Percentiles rank a stretch among this genome's conserved stretches.
These are phyloP conservation scores for Brachypterus glaber DNA, from an alignment of 2,888 invertebrate genomes.

Conservation along the genomic window DNA sequence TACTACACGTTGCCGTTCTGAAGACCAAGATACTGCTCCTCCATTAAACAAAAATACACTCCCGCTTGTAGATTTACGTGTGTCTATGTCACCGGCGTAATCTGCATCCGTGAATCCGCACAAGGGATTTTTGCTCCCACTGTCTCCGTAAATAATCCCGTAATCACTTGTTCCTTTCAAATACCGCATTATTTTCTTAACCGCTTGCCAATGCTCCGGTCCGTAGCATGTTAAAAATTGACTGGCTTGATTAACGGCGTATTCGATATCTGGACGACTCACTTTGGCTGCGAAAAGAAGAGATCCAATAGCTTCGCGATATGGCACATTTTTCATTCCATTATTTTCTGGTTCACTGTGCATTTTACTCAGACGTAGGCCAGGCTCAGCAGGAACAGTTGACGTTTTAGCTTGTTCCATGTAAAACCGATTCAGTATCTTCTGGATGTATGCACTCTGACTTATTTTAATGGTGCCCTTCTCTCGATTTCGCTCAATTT, in stretches of 20 bases:
- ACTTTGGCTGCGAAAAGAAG: too few species aligned
- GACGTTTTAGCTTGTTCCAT: conserved; percentile 7
- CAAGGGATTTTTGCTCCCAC: neutral
- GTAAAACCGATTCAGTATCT: conserved; percentile 4
- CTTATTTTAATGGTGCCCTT: conserved; percentile 2
- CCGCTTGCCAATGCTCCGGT: conserved; percentile 9
- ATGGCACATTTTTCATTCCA: too few species aligned
- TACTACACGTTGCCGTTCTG: conserved; percentile 7
- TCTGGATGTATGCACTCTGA: conserved; percentile 1
- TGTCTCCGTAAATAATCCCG: conserved; percentile 1
- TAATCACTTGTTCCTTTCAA: conserved; percentile 5
- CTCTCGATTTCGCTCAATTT: too few species aligned
- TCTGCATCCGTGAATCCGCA: conserved; percentile 9
- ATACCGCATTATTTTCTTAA: conserved; percentile 11
- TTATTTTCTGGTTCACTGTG: too few species aligned
- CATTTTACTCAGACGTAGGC: too few species aligned
- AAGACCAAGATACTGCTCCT: conserved; percentile 7
- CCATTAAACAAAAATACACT: conserved; percentile 6
- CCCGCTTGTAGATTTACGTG: conserved; percentile 8
- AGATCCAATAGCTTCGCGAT: too few species aligned
- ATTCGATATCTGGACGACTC: too few species aligned
- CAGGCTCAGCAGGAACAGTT: conserved; percentile 8
- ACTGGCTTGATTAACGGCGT: too few species aligned
- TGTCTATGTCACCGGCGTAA: neutral
- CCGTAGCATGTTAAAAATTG: conserved; percentile 6